Evolutionary conservation across 1,140 invertebrate genomes (phyloP), one percentile per base, ranked within the genome.

Genomic region (Ceratoteleas bidentatus): DNA sequence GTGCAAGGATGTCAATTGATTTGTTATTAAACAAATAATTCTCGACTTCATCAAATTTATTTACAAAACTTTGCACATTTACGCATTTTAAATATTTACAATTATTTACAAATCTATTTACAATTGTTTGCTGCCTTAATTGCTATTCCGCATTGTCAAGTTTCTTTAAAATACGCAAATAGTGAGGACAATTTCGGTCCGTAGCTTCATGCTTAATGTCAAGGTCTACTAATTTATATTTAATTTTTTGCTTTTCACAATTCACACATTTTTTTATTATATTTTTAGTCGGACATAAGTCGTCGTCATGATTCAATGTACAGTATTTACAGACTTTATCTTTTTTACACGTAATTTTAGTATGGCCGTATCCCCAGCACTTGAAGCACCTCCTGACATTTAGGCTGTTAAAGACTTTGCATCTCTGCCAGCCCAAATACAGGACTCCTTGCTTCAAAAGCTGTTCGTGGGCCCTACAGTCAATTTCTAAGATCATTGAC

Each of bases 71-170:
- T 72, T 58, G 54, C 4, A 72, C 34, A 61, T 73, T 73, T 62
- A 73, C n/a, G 33, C 52, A 64, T 36, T 64, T 74, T 49, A 56
- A 40, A 53, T n/a, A 9, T 54, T 52, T 66, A 50, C n/a, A 61
- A 13, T 61, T 64, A 45, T 47, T 50, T 49, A 14, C 15, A 49
- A 6, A 2, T 49, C 32, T 14, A 49, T 14, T 47, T 36, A 32
- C 43, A 50, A 4, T 24, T 24, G 1, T 43, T 24, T 9, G 4
- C 6, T 40, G 15, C 10, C 7, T 53, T 77, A 62, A 16, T 54
- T 78, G 74, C 74, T 78, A 69, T 50, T 77, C 43, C 13, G 56
- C 32, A 57, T 69, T 62, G 57, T 77, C 36, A 56, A 77, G 2
- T 64, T 77, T 69, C 13, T 66, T 68, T 64, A 68, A 49, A 56